phyloP scores from a whole-genome alignment of 2,113 vertebrate species.

The Pangasianodon hypophthalmus region DNA sequence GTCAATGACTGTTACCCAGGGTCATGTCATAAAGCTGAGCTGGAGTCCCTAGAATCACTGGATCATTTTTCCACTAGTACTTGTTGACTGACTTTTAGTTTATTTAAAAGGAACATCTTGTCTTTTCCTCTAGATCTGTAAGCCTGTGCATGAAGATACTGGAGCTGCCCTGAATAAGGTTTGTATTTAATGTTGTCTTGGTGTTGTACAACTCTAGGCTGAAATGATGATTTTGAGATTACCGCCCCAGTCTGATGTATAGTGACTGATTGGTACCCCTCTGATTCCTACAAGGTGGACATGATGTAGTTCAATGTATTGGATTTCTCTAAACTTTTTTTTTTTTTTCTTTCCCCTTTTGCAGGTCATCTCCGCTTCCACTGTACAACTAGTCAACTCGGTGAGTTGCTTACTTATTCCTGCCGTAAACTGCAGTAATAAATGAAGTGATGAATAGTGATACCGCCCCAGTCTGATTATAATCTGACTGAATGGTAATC shows the following conservation, averaged over 20 bases:
- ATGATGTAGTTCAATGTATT: neutral
- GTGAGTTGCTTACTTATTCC: neutral
- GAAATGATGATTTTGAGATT: slow-evolving; percentile 60
- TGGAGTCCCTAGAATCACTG: neutral
- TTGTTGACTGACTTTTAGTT: neutral
- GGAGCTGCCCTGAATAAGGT: neutral
- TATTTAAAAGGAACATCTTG: neutral
- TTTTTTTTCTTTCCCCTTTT: neutral
- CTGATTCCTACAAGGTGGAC: neutral
- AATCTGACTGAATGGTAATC: slow-evolving; percentile 33
- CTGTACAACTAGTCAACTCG: too few species aligned
- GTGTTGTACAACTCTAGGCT: neutral
- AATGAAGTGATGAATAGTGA: neutral
- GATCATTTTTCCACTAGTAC: neutral
- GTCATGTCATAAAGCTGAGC: neutral
- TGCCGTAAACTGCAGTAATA: neutral
- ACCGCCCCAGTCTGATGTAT: slow-evolving; percentile 73
- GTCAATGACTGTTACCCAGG: too few species aligned
- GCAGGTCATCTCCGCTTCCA: neutral
- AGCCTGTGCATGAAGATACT: neutral
- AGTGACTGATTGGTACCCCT: slow-evolving; percentile 62
- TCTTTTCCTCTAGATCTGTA: neutral
- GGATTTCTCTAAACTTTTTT: neutral
- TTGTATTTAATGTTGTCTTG: neutral
- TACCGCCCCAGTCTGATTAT: slow-evolving; percentile 34